Evolutionary conservation across 1,140 invertebrate species (phyloP).

Genomic region (Hylaeus anthracinus): DNA sequence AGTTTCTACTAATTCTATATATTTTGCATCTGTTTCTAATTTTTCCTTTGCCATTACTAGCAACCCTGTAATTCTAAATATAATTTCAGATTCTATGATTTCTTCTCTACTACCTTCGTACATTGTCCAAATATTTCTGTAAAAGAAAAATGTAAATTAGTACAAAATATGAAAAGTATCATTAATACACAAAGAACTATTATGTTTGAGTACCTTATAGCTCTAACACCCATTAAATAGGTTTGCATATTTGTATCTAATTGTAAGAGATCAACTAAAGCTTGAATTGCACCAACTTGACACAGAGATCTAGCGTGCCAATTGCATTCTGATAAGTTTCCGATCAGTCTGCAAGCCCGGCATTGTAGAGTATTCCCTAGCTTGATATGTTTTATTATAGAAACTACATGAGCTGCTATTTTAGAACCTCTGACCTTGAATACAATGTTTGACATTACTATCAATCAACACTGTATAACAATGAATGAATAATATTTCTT

Average conservation of each 20-base stretch:
- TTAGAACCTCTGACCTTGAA: conserved; percentile 69
- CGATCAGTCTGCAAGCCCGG: conserved; percentile 73
- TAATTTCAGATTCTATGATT: conserved; percentile 63
- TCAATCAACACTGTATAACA: neutral
- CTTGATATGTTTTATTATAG: conserved; percentile 70
- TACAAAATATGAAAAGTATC: neutral
- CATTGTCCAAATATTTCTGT: conserved; percentile 73
- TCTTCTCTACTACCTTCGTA: conserved; percentile 66
- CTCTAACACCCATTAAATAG: conserved; percentile 71
- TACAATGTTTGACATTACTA: neutral
- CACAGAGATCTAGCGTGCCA: conserved; percentile 70
- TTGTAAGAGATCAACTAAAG: conserved; percentile 57
- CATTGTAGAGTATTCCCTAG: conserved; percentile 66
- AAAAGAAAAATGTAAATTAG: conserved; percentile 28
- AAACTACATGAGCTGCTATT: conserved; percentile 65
- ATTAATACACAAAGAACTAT: neutral
- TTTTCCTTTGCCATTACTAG: conserved; percentile 64
- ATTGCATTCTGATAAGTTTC: conserved; percentile 72
- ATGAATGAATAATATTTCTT: neutral
- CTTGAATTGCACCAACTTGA: conserved; percentile 63
- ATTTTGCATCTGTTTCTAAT: conserved; percentile 49
- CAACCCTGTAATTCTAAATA: conserved; percentile 63
- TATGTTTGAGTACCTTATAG: conserved; percentile 66
- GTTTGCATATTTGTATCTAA: conserved; percentile 65
- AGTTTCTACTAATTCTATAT: conserved; percentile 63